Base-by-base conservation (phyloP, 2,797 vertebrate species). In the Aeoliscus strigatus region DNA sequence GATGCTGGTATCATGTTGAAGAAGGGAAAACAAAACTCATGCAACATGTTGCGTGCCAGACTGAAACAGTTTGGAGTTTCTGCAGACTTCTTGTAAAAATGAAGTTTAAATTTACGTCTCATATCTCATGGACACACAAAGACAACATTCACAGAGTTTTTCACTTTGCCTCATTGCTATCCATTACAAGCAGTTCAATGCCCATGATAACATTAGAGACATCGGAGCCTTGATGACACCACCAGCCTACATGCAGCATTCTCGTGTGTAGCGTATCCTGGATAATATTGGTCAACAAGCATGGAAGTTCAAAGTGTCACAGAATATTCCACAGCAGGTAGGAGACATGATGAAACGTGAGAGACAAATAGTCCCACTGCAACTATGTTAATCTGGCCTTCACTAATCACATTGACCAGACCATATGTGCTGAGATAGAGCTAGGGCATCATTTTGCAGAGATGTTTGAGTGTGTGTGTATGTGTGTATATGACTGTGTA, bases 221-320 rank as follows among this genome's bases (percentile, higher is more conserved):
- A 27, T 26, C 31, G 36, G 14, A 33, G 51, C 11, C 13, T 10
- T 46, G 39, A 41, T 32, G 49, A 37, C 45, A 30, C 27, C 14
- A 37, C 38, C 34, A 35, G 31, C 40, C 46, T 13, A 8, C 36
- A 48, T 56, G 47, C 51, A 37, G 14, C 14, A 11, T 17, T 67
- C 62, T 52, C 35, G 5, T 32, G 66, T 87, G 77, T 65, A 85
- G 61, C 8, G 78, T 81, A 45, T 58, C n/a, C 17, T 41, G 4
- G 60, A 86, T 77, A 86, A 82, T 49, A 79, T 83, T 56, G 70
- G 38, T 27, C 68, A 62, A 33, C 80, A 77, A n/a, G 83, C 86
- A 31, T 71, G 51, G 2, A 73, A 78, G 42, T 61, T 75, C 18
- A 77, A 74, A 69, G 81, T 73, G 56, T 78, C 77, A 24, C 51